Evolutionary conservation across 2,888 invertebrate genomes (phyloP).

Genomic region (Perizoma flavofasciatum): DNA sequence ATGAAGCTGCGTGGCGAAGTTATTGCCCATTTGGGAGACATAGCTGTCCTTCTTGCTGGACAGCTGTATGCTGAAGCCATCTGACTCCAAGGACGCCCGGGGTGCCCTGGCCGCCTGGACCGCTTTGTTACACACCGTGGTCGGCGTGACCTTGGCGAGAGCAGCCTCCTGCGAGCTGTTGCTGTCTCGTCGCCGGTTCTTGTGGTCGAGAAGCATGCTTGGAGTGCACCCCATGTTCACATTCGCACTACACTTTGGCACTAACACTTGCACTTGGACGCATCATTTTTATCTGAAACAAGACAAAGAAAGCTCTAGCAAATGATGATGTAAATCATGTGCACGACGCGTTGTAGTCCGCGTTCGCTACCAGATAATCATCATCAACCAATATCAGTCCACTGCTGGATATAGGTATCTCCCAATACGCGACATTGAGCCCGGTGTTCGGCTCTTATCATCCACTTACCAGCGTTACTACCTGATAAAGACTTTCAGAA

Average conservation of each 20-base stretch:
- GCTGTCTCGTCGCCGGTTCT: slow-evolving; percentile 83
- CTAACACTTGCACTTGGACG: slow-evolving; percentile 61
- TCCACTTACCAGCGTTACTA: no score
- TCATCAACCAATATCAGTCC: no score
- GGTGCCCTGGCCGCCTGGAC: slow-evolving; percentile 76
- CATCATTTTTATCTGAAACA: slow-evolving; percentile 67
- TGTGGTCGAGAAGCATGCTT: slow-evolving; percentile 85
- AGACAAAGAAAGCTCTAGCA: slow-evolving; percentile 31
- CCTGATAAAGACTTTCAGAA: no score
- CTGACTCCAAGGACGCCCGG: slow-evolving; percentile 76
- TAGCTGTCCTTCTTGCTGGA: slow-evolving; percentile 81
- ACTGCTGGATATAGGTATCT: no score
- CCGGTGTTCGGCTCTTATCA: no score
- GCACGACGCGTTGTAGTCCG: no score
- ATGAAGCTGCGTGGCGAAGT: slow-evolving; percentile 79
- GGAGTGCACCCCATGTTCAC: slow-evolving; percentile 85
- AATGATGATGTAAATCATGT: not conserved
- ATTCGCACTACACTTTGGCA: slow-evolving; percentile 74
- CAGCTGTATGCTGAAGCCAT: slow-evolving; percentile 79
- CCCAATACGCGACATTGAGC: no score
- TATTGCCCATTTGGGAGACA: slow-evolving; percentile 82
- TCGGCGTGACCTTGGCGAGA: slow-evolving; percentile 72
- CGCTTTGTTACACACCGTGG: slow-evolving; percentile 75
- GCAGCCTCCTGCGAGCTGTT: slow-evolving; percentile 78
- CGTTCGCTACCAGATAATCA: no score